Evolutionary conservation across 1,140 invertebrate genomes (phyloP).

Genomic region (Acyrthosiphon pisum): DNA sequence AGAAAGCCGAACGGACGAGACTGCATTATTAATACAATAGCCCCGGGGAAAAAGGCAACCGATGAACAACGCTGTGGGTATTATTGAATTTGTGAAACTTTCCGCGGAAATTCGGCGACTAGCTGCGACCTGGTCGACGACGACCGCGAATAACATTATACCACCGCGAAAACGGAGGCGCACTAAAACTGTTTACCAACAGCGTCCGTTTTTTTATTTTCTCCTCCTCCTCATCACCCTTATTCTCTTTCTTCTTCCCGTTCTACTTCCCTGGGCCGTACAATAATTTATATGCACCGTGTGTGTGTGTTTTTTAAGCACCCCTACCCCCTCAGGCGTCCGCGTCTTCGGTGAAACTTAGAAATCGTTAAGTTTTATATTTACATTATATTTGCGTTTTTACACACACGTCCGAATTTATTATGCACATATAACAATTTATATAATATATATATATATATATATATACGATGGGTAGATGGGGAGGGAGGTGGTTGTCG

Average conservation of each 20-base stretch:
- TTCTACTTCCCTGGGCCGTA: neutral
- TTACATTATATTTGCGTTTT: neutral
- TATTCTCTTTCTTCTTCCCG: too few species aligned
- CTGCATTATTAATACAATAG: neutral
- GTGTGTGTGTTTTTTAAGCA: neutral
- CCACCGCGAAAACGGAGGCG: neutral
- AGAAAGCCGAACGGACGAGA: neutral
- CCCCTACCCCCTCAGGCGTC: neutral
- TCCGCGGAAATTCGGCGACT: neutral
- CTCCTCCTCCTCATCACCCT: neutral
- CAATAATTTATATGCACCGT: neutral
- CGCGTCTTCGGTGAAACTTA: neutral
- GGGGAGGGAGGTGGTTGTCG: too few species aligned
- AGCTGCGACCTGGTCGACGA: neutral
- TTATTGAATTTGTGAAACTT: slow-evolving; percentile 21
- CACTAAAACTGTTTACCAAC: neutral
- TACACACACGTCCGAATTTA: neutral
- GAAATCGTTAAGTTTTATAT: slow-evolving; percentile 29
- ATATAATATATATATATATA: neutral
- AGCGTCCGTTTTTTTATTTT: neutral
- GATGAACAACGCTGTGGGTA: neutral
- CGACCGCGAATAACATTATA: neutral
- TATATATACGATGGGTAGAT: neutral
- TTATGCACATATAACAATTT: neutral
- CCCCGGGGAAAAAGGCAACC: neutral